Conservation (phyloP, 2,888 invertebrate species). For the Luperina nickerlii region DNA sequence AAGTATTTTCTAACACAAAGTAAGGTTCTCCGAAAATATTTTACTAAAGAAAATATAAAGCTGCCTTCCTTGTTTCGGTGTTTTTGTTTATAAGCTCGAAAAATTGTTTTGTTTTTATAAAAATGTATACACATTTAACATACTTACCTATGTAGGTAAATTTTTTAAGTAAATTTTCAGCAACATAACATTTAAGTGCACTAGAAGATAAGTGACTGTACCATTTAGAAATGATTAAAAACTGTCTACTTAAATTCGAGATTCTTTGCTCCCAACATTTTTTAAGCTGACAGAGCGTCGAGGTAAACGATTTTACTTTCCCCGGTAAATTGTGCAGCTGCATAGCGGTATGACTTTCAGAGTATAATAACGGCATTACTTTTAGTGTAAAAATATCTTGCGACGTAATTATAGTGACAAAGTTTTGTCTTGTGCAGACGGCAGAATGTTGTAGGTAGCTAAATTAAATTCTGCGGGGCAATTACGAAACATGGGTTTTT, state of each 20-base stretch:
- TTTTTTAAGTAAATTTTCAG: background rate
- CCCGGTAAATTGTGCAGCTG: constrained; percentile 10
- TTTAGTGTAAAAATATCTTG: constrained; percentile 17
- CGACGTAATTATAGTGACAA: background rate
- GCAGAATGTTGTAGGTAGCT: background rate
- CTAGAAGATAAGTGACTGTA: background rate
- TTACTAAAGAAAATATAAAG: too few relatives aligned
- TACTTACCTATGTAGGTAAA: background rate
- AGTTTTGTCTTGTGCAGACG: background rate
- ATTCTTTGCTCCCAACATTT: constrained; percentile 32
- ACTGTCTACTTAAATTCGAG: constrained; percentile 26
- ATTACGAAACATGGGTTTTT: too few relatives aligned
- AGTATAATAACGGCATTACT: constrained; percentile 14
- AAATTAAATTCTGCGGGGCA: background rate
- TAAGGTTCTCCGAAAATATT: background rate
- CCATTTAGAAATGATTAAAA: background rate
- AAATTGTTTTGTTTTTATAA: background rate
- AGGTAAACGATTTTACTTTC: constrained; percentile 24
- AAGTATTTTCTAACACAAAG: background rate
- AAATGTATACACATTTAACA: too few relatives aligned
- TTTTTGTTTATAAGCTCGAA: background rate
- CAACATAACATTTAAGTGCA: constrained; percentile 8
- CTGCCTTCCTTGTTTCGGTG: background rate
- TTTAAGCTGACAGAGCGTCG: constrained; percentile 7
- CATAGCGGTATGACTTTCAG: constrained; percentile 5